phyloP scores from a whole-genome alignment of 2,113 vertebrate species.

The Ctenomys sociabilis region DNA sequence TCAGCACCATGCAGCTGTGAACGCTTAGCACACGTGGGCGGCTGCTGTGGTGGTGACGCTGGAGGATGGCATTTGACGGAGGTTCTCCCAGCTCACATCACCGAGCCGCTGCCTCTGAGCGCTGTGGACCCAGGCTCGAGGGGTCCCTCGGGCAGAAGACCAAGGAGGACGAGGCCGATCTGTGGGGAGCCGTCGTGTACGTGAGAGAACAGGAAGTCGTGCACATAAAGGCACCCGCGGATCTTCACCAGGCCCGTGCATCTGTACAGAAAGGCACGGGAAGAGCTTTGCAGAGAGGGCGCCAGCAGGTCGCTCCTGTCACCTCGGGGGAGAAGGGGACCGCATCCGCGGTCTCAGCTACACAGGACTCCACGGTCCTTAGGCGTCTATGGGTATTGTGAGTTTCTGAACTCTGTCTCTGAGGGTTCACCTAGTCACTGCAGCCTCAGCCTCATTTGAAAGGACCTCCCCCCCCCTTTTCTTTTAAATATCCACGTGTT shows the following conservation, averaged over 20 bases:
- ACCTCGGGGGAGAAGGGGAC: not conserved
- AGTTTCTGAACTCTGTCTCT: no score
- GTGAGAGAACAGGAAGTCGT: no score
- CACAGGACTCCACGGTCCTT: no score
- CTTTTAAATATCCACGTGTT: not conserved
- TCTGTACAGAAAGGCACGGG: fast-evolving
- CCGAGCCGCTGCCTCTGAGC: not conserved
- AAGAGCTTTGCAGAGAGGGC: not conserved
- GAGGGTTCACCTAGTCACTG: no score
- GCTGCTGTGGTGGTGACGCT: fast-evolving
- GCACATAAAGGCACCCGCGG: not conserved
- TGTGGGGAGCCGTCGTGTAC: not conserved
- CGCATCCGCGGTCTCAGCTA: fast-evolving
- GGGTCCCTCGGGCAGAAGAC: not conserved
- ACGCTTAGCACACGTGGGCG: not conserved
- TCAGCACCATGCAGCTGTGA: fast-evolving
- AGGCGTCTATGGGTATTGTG: no score
- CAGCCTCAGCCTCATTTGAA: not conserved
- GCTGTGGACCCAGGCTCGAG: not conserved
- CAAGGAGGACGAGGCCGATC: not conserved
- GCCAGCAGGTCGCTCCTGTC: no score
- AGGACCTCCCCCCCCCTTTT: not conserved
- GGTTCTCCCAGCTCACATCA: not conserved
- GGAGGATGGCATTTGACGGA: not conserved
- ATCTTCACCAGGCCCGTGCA: not conserved